phyloP scores from a whole-genome alignment of 2,888 invertebrate species.

The Phortica okadai region DNA sequence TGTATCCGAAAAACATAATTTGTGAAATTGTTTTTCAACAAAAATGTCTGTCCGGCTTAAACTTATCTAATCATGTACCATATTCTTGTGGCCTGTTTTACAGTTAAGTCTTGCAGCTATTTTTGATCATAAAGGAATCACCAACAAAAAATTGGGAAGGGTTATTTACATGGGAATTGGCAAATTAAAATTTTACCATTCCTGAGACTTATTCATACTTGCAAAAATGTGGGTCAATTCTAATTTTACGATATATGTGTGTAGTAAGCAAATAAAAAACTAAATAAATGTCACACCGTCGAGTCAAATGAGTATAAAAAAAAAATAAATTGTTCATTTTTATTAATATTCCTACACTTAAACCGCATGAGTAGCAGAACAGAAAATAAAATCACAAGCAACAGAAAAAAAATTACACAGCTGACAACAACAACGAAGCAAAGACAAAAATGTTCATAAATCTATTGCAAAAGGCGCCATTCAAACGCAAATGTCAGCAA shows the following conservation, averaged over 20 bases:
- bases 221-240: slow-evolving; percentile 12
- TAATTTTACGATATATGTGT: neutral
- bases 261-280: slow-evolving; percentile 13
- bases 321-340: neutral
- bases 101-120: no score
- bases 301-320: slow-evolving; percentile 35
- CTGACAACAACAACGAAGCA: neutral
- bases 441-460: slow-evolving; percentile 17
- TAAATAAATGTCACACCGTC: neutral
- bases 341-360: neutral
- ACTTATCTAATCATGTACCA: neutral
- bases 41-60: neutral
- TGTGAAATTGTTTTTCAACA: neutral
- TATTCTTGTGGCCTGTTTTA: no score
- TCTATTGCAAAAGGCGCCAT: slow-evolving; percentile 28
- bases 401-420: neutral
- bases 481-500: slow-evolving; percentile 55
- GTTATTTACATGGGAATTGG: no score
- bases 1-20: neutral
- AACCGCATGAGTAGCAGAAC: neutral
- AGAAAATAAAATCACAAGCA: slow-evolving; percentile 1
- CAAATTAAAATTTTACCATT: no score
- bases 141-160: no score
- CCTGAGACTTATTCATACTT: no score
- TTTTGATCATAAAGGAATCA: no score